Conservation (phyloP, 2,113 vertebrate species). For the Sceloporus undulatus region DNA sequence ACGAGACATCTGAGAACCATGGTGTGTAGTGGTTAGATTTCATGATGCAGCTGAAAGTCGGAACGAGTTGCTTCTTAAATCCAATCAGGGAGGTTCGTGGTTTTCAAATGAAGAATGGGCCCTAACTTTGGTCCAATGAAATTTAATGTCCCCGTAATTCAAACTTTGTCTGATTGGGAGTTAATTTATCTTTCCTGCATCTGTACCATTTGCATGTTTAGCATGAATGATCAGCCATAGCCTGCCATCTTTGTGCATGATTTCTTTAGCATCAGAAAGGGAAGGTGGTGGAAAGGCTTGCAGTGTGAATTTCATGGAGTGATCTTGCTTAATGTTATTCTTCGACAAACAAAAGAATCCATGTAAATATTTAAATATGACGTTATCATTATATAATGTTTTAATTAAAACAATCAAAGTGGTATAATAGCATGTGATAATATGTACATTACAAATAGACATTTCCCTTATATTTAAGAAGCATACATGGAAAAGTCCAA, state of each 20-base stretch:
- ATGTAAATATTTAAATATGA: no score
- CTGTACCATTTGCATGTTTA: not conserved
- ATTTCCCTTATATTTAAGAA: no score
- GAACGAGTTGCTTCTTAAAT: not conserved
- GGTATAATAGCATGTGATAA: no score
- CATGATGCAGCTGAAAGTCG: not conserved
- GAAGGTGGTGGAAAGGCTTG: not conserved
- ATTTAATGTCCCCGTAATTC: not conserved
- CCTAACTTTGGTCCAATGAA: not conserved
- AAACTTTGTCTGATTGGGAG: not conserved
- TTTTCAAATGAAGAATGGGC: not conserved
- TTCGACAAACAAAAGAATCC: no score
- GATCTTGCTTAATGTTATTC: no score
- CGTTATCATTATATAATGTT: no score
- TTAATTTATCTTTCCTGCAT: not conserved
- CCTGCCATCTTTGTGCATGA: not conserved
- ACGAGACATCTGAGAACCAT: not conserved
- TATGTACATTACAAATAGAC: no score
- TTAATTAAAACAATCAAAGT: no score
- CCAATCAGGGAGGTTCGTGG: not conserved
- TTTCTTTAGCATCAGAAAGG: not conserved
- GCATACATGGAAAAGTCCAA: no score
- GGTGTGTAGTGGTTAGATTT: not conserved
- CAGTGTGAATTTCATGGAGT: no score
- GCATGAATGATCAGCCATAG: not conserved